Base-by-base conservation (phyloP, 2,797 vertebrate species). In the Cyprinella venusta region DNA sequence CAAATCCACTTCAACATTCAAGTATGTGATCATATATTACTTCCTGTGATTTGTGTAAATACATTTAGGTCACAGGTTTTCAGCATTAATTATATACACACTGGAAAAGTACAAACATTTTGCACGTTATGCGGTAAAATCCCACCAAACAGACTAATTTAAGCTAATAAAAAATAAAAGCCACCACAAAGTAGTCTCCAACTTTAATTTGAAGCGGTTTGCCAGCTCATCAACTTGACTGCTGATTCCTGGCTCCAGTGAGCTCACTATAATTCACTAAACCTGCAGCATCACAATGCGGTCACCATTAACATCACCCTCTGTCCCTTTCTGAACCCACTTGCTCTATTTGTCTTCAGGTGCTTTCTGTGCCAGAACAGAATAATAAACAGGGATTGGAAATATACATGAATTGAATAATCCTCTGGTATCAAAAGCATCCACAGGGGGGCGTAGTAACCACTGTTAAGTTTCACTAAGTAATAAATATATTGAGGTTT, bases 401-500 rank as follows among this genome's bases (percentile, higher is more conserved):
- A 24, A 54, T 48, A 48, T 26, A 19, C n/a, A 52, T 70, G 7
- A 36, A 21, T 82, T 42, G 1, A 68, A 33, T 36, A 33, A 76
- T 21, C 3, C 3, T 21, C 33, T 59, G 8, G 15, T 83, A 48
- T 70, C 21, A 18, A 19, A 4, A 50, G 8, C 6, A 70, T 50
- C 82, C 75, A 83, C 82, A 36, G 8, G 74, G 48, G 38, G 81
- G 81, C 12, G 12, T 30, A 36, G 12, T n/a, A 48, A 63, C 19
- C 64, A 6, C 2, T 68, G 61, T 54, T 70, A 54, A 2, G 48
- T 16, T 79, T 52, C 16, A 30, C 10, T 0, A 50, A 33, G 10
- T 13, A 16, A 40, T 13, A 1, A 26, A 36, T 5, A 72, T 72
- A 2, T 21, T 74, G 26, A 56, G 45, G n/a, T n/a, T n/a, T 45